Evolutionary conservation across 1,140 invertebrate species (phyloP), one percentile per base, ranked within the genome.

Genomic region (Melanaphis sacchari): DNA sequence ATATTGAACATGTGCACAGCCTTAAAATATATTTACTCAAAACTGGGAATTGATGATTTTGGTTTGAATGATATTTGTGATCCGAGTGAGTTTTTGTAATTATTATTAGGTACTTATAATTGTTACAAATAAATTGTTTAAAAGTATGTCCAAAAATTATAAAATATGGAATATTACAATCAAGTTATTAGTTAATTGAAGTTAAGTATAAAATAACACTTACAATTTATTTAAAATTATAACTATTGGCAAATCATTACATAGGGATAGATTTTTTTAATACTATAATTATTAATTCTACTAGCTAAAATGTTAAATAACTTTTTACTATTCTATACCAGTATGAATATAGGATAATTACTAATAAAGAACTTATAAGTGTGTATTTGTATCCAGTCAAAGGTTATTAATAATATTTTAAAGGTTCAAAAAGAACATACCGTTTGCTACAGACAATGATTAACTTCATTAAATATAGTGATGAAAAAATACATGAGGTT

Each of bases 1-100:
- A 93, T 93, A 52, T 93, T 93, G 40, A 93, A 93, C 38, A 93
- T 93, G 91, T 93, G 91, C 52, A 93, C 36, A n/a, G 91, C 91
- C 22, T 85, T 93, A 36, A 81, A 82, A 54, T 54, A 85, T 40
- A 85, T 93, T 24, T 93, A 93, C 84, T 85, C 81, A 5, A 93
- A 93, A 85, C 85, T 93, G 36, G 91, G 91, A 52, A 93, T 93
- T 54, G 91, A 93, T 22, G 91, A 93, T 93, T 93, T 93, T 93
- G 91, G 91, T 84, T 54, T 93, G 18, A 93, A 93, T 41, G 91
- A 93, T 49, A 93, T 93, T 40, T 93, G 91, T 85, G 91, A 93
- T 54, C 91, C 91, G 22, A 93, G 91, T 92, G 26, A 82, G 81
- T 31, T 49, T 38, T 66, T 91, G 18, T 7, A 41, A 31, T 76